Percentiles rank a stretch among this genome's conserved stretches.
These are phyloP conservation scores for Scaptodrosophila latifasciaeformis DNA, from an alignment of 2,888 invertebrate genomes.

Conservation along the genomic window DNA sequence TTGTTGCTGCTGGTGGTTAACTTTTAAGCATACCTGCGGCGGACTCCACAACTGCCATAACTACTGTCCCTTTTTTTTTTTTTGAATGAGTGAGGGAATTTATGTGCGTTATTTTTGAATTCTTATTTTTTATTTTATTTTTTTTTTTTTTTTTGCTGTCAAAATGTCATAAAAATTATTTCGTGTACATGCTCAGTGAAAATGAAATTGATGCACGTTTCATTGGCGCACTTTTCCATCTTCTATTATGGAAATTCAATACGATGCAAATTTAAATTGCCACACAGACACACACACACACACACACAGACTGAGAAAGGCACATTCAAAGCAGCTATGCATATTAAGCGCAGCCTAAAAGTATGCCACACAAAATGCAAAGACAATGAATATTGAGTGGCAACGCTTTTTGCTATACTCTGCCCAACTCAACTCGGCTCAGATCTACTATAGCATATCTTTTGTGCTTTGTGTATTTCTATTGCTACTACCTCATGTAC, in stretches of 20 bases:
- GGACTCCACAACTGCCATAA: background rate
- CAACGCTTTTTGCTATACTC: too few species aligned
- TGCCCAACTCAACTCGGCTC: too few species aligned
- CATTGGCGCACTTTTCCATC: slow-evolving; percentile 31
- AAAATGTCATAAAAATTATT: slow-evolving; percentile 62
- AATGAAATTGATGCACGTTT: slow-evolving; percentile 64
- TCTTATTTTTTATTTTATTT: too few species aligned
- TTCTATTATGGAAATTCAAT: slow-evolving; percentile 64
- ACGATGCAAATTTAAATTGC: slow-evolving; percentile 64
- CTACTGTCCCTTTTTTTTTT: background rate
- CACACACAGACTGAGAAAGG: background rate
- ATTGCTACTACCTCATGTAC: too few species aligned
- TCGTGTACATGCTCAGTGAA: slow-evolving; percentile 56
- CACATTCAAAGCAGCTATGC: slow-evolving; percentile 28
- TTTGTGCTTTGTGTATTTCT: too few species aligned
- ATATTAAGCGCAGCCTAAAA: slow-evolving; percentile 46
- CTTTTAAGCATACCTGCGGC: slow-evolving; percentile 63
- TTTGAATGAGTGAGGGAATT: too few species aligned
- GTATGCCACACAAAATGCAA: slow-evolving; percentile 36
- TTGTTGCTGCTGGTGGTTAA: slow-evolving; percentile 40
- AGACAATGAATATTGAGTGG: too few species aligned
- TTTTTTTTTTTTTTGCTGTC: too few species aligned
- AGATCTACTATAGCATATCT: too few species aligned
- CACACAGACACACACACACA: slow-evolving; percentile 14
- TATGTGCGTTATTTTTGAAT: too few species aligned